These are phyloP conservation scores for Myopa testacea DNA, from an alignment of 2,888 invertebrate genomes.

Conservation along the genomic window DNA sequence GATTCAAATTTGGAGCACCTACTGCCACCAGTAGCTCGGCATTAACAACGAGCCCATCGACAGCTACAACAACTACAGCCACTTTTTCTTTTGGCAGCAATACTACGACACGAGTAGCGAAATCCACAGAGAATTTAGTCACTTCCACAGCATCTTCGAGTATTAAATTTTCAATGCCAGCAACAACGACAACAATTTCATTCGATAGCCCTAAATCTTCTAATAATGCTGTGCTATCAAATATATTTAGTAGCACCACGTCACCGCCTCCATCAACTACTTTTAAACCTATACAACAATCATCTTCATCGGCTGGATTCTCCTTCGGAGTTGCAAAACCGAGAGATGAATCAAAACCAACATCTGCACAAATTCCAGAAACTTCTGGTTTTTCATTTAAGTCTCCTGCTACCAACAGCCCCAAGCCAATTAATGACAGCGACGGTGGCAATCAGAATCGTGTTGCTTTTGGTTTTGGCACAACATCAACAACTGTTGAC, in stretches of 20 bases:
- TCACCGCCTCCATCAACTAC: constrained; percentile 37
- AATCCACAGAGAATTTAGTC: constrained; percentile 17
- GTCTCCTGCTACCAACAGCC: constrained; percentile 34
- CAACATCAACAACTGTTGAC: constrained; percentile 29
- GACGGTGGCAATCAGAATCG: neutral
- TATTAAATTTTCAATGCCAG: constrained; percentile 50
- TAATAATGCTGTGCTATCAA: constrained; percentile 27
- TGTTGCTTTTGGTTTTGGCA: constrained; percentile 35
- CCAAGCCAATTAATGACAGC: constrained; percentile 8
- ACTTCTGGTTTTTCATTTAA: constrained; percentile 46
- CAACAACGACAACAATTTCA: constrained; percentile 9
- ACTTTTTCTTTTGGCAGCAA: constrained; percentile 47
- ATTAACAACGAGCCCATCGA: constrained; percentile 10
- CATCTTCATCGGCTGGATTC: constrained; percentile 43
- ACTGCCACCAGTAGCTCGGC: neutral
- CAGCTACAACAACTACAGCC: constrained; percentile 42
- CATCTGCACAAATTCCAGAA: neutral
- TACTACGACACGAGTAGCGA: constrained; percentile 27
- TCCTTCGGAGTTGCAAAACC: constrained; percentile 44
- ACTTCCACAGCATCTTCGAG: constrained; percentile 40
- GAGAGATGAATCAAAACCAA: constrained; percentile 31
- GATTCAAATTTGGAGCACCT: constrained; percentile 50
- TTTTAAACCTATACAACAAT: constrained; percentile 39
- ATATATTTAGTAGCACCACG: neutral
- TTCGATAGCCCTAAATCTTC: constrained; percentile 34